Conservation (phyloP, 2,888 invertebrate genomes). For the Aethes cnicana region DNA sequence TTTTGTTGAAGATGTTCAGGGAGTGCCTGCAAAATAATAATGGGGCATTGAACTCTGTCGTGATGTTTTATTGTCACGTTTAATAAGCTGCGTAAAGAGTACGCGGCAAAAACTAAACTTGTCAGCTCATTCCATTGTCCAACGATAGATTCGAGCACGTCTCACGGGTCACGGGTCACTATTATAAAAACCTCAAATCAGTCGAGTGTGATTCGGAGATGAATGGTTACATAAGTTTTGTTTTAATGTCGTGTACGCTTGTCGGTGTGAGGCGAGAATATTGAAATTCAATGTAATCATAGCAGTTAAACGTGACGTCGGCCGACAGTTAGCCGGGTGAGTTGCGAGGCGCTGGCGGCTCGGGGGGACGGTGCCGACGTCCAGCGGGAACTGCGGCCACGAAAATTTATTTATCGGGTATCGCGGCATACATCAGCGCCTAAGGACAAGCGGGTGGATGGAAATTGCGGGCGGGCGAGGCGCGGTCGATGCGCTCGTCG, state of each 20-base stretch:
- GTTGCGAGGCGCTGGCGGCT: slow-evolving; percentile 38
- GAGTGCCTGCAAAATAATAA: slow-evolving; percentile 19
- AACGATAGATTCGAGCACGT: slow-evolving; percentile 35
- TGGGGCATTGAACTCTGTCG: slow-evolving; percentile 37
- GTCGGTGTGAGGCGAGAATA: slow-evolving; percentile 43
- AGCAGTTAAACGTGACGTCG: slow-evolving; percentile 59
- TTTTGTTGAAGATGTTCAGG: slow-evolving; percentile 6
- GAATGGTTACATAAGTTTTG: slow-evolving; percentile 36
- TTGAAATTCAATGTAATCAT: slow-evolving; percentile 59
- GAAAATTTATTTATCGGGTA: slow-evolving; percentile 71
- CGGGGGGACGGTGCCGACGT: slow-evolving; percentile 38
- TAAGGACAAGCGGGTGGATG: slow-evolving; percentile 57
- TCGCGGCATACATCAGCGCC: slow-evolving; percentile 61
- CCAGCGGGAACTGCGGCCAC: slow-evolving; percentile 52
- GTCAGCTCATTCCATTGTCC: slow-evolving; percentile 33
- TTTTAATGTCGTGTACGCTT: slow-evolving; percentile 29
- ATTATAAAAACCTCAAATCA: slow-evolving; percentile 28
- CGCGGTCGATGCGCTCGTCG: slow-evolving; percentile 63
- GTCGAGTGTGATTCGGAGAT: slow-evolving; percentile 15
- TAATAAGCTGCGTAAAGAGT: slow-evolving; percentile 33
- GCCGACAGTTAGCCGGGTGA: slow-evolving; percentile 57
- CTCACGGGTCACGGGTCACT: slow-evolving; percentile 37
- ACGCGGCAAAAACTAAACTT: slow-evolving; percentile 32
- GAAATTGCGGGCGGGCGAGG: slow-evolving; percentile 62
- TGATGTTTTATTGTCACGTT: slow-evolving; percentile 41